phyloP scores from a whole-genome alignment of 37 sponge, comb jelly and placozoan species.

The Chondrosia reniformis region DNA sequence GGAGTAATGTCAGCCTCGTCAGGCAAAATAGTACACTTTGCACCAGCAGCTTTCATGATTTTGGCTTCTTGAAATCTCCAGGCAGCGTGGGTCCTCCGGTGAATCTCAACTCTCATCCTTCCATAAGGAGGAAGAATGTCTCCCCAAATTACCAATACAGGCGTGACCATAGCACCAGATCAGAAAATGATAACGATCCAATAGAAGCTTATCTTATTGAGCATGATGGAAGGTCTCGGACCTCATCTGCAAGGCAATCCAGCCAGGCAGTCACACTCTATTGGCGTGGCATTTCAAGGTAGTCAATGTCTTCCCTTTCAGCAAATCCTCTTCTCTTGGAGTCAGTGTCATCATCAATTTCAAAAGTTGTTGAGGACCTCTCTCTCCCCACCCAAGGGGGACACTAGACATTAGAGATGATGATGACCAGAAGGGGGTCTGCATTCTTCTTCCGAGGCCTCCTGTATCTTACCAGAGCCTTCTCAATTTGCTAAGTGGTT shows the following conservation, averaged over 20 bases:
- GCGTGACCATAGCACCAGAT: too few relatives aligned
- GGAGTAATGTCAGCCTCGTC: neutral
- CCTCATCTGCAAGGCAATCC: neutral
- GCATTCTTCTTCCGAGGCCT: too few relatives aligned
- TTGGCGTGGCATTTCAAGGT: too few relatives aligned
- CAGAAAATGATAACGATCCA: neutral
- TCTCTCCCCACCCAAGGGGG: too few relatives aligned
- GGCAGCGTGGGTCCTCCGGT: neutral
- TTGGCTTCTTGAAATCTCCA: neutral
- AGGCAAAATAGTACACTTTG: neutral
- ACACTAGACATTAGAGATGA: too few relatives aligned
- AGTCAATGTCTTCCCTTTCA: too few relatives aligned
- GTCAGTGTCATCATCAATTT: too few relatives aligned
- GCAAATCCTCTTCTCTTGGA: too few relatives aligned
- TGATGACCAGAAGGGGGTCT: too few relatives aligned
- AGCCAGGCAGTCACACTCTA: neutral
- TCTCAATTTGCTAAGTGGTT: too few relatives aligned
- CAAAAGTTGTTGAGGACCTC: too few relatives aligned
- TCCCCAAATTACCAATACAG: neutral
- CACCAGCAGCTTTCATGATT: neutral
- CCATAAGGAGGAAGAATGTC: neutral
- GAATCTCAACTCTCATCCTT: slow-evolving; percentile 4
- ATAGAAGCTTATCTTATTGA: neutral
- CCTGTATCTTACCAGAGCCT: neutral
- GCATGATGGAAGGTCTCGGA: neutral